Evolutionary conservation across 1,140 invertebrate species (phyloP).

Genomic region (Hylaeus anthracinus): DNA sequence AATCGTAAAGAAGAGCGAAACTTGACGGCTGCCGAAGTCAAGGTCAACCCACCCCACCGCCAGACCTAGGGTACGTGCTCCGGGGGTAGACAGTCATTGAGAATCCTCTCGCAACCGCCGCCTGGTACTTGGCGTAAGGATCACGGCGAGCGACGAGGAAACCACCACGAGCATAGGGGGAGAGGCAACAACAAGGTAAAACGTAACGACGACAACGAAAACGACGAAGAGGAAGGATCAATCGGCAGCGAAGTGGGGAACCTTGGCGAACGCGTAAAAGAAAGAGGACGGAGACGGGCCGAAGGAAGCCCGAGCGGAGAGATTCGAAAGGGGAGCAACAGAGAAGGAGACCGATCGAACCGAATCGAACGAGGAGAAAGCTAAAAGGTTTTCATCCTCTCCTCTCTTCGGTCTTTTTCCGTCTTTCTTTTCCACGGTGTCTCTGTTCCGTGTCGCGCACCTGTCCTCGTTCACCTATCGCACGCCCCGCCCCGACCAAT

Average conservation of each 20-base stretch:
- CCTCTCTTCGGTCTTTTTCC: constrained; percentile 17
- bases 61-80: background rate
- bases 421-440: constrained; percentile 17
- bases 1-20: constrained; percentile 29
- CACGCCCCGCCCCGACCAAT: constrained; percentile 77
- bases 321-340: constrained; percentile 21
- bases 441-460: constrained; percentile 56
- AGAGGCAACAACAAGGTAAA: constrained; percentile 28
- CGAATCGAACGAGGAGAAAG: constrained; percentile 62
- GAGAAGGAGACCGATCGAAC: constrained; percentile 30
- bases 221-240: constrained; percentile 46
- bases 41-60: constrained; percentile 38
- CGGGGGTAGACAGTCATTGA: constrained; percentile 49
- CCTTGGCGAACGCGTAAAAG: constrained; percentile 14
- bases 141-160: background rate
- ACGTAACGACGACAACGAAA: constrained; percentile 46
- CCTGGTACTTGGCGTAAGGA: constrained; percentile 17
- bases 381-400: constrained; percentile 40
- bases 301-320: constrained; percentile 35
- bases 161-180: background rate
- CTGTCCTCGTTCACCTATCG: constrained; percentile 73
- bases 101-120: constrained; percentile 21
- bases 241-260: constrained; percentile 10
- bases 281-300: constrained; percentile 26
- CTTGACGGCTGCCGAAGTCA: constrained; percentile 24